These are phyloP conservation scores for Stercorarius parasiticus DNA, from an alignment of 2,113 vertebrate genomes.

Conservation along the genomic window DNA sequence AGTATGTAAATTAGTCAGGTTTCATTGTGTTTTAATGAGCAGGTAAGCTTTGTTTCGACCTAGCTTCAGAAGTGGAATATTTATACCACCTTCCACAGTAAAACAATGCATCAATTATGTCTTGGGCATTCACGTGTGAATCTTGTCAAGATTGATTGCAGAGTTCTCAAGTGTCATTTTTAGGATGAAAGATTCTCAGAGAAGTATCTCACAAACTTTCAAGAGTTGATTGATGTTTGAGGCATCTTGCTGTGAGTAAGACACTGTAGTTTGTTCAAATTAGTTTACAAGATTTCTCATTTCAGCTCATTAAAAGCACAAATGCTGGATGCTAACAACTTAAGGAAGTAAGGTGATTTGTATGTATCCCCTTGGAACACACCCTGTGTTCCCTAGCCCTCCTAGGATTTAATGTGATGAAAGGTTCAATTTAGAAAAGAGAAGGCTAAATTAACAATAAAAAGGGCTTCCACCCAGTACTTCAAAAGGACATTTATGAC, in stretches of 20 bases:
- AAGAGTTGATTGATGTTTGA: conserved; percentile 22
- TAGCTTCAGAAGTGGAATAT: conserved; percentile 1
- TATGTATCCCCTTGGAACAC: background rate
- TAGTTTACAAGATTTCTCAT: conserved; percentile 53
- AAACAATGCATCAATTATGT: conserved; percentile 29
- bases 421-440: conserved; percentile 17
- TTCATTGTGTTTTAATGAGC: background rate
- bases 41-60: conserved; percentile 11
- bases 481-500: background rate
- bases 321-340: conserved; percentile 4
- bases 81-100: background rate
- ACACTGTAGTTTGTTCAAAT: conserved; percentile 48
- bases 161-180: conserved; percentile 32
- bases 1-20: background rate
- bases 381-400: background rate
- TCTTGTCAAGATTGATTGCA: conserved; percentile 4
- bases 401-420: background rate
- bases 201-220: conserved; percentile 43
- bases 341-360: background rate
- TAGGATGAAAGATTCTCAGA: conserved; percentile 31
- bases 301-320: conserved; percentile 51
- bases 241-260: conserved; percentile 1
- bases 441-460: conserved; percentile 2
- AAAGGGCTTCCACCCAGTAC: background rate
- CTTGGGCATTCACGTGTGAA: conserved; percentile 8